Base-by-base conservation (phyloP, 1,140 invertebrate genomes). In the Theocolax elegans region DNA sequence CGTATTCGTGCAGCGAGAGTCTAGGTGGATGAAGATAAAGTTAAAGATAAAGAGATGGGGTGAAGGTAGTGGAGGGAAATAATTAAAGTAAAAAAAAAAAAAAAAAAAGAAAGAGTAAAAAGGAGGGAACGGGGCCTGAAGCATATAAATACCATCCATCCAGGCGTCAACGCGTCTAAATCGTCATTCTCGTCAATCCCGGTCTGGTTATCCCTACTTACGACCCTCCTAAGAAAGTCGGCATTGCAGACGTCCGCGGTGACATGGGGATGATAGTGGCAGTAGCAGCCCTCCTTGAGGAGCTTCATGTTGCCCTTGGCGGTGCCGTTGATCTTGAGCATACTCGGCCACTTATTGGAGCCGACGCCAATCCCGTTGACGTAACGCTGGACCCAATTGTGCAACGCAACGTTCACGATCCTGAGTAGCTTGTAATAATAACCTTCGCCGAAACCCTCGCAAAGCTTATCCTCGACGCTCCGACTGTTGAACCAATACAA, bases 241-340 rank as follows among this genome's bases (percentile, higher is more conserved):
- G 85, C 81, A 75, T 86, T 86, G 69, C 85, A 86, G 60, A 79
- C 79, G 38, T 86, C 85, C 53, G 85, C 84, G 17, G 85, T 79
- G 27, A 84, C 75, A 60, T 85, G 81, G 46, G 84, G 84, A 78
- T 86, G 83, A 51, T 86, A 86, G 76, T 85, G 85, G 76, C 83
- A 85, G 71, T 86, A 85, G 56, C 83, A 86, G 44, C 83, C 81
- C 75, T 86, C 84, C 78, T 85, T 85, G 19, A 85, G 66, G 0
- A 85, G 79, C 77, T 82, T 85, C 83, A 85, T 83, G 70, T 84
- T 85, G 72, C 80, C 81, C 66, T 81, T 79, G 9, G 80, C 77
- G 17, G 79, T 81, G 0, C 83, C 83, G 76, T 86, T 86, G 38
- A 86, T 85, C 75, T 82, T 85, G 74, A 77, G 83, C 80, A 86